phyloP scores from a whole-genome alignment of 2,888 invertebrate species.

The Caenorhabditis panamensis region DNA sequence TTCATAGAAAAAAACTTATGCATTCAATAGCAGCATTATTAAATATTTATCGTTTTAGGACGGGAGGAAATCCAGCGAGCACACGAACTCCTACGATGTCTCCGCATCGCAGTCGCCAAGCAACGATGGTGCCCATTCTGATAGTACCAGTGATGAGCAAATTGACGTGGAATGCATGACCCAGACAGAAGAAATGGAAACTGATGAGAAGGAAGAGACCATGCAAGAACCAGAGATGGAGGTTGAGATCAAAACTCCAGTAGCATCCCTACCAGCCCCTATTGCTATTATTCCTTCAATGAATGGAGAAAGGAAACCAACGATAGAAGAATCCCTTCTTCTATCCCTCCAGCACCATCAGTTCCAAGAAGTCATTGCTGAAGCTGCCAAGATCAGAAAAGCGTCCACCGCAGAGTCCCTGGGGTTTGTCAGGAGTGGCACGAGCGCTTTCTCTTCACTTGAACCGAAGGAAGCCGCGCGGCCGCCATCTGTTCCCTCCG shows the following conservation, averaged over 20 bases:
- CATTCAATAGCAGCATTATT: constrained; percentile 4
- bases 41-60: constrained; percentile 45
- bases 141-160: constrained; percentile 43
- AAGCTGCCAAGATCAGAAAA: constrained; percentile 25
- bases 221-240: constrained; percentile 11
- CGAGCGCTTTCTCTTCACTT: constrained; percentile 54
- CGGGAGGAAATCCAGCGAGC: constrained; percentile 55
- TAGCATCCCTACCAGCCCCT: constrained; percentile 21
- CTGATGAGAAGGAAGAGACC: constrained; percentile 34
- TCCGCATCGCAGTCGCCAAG: constrained; percentile 66
- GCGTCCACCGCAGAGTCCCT: constrained; percentile 19
- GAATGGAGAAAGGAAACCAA: constrained; percentile 10
- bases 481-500: constrained; percentile 6
- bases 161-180: constrained; percentile 64
- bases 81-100: constrained; percentile 66
- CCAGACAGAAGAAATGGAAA: constrained; percentile 36
- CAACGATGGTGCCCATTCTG: constrained; percentile 55
- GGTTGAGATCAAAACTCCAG: constrained; percentile 16
- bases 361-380: constrained; percentile 36
- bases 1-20: background rate
- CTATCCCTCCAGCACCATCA: constrained; percentile 12
- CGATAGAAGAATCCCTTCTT: constrained; percentile 18
- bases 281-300: constrained; percentile 14
- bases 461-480: constrained; percentile 36
- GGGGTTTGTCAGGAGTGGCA: constrained; percentile 43